Conservation (phyloP, 2,113 vertebrate species). For the Chiloscyllium plagiosum region DNA sequence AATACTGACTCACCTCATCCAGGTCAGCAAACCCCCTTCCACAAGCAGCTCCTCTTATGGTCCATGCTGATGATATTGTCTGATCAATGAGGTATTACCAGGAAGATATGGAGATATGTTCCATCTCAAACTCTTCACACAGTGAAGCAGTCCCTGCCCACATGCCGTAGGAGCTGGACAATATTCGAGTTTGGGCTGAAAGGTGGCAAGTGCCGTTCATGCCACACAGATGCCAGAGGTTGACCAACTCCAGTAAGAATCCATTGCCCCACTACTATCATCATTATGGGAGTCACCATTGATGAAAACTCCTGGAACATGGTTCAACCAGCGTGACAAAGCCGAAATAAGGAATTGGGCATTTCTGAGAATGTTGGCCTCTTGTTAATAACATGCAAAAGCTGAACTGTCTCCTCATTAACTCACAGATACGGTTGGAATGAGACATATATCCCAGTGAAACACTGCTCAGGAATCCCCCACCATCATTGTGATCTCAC, state of each 20-base stretch:
- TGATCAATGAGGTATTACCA: not conserved
- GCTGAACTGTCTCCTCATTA: not conserved
- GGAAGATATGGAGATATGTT: not conserved
- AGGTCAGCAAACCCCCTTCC: not conserved
- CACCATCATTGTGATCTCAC: not conserved
- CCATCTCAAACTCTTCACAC: not conserved
- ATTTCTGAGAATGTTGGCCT: not conserved
- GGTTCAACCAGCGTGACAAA: not conserved
- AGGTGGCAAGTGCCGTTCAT: not conserved
- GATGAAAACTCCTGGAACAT: not conserved
- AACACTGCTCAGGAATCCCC: not conserved
- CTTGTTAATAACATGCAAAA: not conserved
- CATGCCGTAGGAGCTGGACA: not conserved
- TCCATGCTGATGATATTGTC: not conserved
- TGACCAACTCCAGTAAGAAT: not conserved
- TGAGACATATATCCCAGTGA: not conserved
- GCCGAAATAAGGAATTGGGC: not conserved
- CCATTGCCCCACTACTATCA: not conserved
- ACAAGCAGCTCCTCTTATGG: not conserved
- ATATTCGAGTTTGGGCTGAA: not conserved
- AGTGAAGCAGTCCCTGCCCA: not conserved
- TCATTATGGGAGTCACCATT: not conserved
- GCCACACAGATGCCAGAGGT: not conserved
- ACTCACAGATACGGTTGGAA: not conserved
- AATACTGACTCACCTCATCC: not conserved